These are phyloP conservation scores for Palythoa heliodiscus DNA, from an alignment of 92 coral and sea anemone species.

Conservation along the genomic window DNA sequence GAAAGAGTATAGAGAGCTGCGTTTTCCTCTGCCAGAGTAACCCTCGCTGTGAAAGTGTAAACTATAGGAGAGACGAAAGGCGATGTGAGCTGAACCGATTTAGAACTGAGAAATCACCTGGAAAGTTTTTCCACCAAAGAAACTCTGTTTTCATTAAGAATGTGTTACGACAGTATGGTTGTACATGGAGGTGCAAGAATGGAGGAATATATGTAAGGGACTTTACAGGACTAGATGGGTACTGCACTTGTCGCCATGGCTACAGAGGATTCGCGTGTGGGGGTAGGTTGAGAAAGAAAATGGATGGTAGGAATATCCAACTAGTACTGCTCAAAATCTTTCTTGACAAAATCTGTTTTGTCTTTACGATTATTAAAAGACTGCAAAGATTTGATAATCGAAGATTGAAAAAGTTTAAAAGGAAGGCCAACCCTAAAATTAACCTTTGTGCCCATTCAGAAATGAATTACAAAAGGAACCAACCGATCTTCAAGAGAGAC, in stretches of 20 bases:
- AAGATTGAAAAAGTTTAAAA: no score
- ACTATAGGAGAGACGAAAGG: neutral
- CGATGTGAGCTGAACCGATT: conserved; percentile 17
- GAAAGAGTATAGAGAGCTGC: neutral
- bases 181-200: conserved; percentile 11
- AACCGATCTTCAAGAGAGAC: no score
- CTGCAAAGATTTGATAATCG: no score
- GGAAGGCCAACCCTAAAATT: no score
- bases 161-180: neutral
- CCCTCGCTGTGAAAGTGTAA: conserved; percentile 19
- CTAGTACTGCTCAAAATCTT: no score
- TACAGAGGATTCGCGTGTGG: no score
- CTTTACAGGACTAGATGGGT: neutral
- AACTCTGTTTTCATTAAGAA: conserved; percentile 8
- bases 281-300: no score
- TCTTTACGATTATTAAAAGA: no score
- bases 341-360: no score
- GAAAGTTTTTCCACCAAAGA: neutral
- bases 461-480: no score
- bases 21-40: conserved; percentile 16
- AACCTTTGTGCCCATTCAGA: no score
- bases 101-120: conserved; percentile 29
- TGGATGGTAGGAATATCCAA: neutral
- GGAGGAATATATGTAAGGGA: conserved; percentile 8
- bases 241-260: no score